Evolutionary conservation across 1,140 invertebrate genomes (phyloP), one percentile per base, ranked within the genome.

Genomic region (Sarcophaga bullata): DNA sequence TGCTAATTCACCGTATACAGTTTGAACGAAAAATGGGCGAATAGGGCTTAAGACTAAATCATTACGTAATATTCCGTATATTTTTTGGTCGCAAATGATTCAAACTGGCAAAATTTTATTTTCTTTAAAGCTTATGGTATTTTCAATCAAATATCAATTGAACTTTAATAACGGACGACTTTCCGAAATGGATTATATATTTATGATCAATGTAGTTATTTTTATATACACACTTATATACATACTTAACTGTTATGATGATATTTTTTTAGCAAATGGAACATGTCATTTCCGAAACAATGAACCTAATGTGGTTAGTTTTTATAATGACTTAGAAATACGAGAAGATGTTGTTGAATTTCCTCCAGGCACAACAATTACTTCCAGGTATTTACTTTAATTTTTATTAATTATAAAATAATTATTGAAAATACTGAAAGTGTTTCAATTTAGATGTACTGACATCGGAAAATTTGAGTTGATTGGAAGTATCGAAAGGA

Each of bases 401-500:
- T 19, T 48, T 75, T 48, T 8, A 75, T 13, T 5, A 47, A 49
- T 47, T 48, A 15, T 48, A 75, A n/a, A 58, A 13, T 58, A 13
- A 3, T 58, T 11, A 58, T 13, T 48, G 8, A 5, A 73, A 13
- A 47, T 17, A 4, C 10, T 73, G 50, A 49, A 17, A 17, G 54
- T 19, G 58, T 83, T 58, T 52, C 84, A 73, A 19, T 13, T 6
- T 83, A 93, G 96, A 85, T 97, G 96, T 88, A 91, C 92, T 17
- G 96, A 97, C 86, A 96, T 97, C 84, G 96, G 95, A n/a, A 95
- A 96, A 86, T 93, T 92, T 83, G 91, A 92, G 0, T 92, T 93
- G 90, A 90, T 91, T 2, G 93, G 92, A 76, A 93, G 92, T 91
- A 93, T 92, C 73, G 91, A 91, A 6, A 89, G 95, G 17, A 92